Percentiles rank a stretch among this genome's conserved stretches.
Conservation (phyloP, 2,113 vertebrate species). For the Gopherus flavomarginatus region DNA sequence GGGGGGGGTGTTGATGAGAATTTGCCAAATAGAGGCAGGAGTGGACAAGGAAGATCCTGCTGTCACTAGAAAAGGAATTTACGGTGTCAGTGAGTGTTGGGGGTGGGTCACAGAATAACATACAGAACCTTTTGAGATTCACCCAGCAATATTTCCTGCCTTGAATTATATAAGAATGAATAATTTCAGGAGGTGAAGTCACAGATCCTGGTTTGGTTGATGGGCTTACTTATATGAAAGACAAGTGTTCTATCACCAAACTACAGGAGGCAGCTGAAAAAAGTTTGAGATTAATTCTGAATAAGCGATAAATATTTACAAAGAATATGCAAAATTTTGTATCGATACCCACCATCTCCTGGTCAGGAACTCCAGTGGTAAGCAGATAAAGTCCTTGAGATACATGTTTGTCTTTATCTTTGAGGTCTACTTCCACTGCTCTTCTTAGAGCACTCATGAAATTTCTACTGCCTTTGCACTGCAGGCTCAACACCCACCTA, state of each 20-base stretch:
- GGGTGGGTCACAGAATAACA: not conserved
- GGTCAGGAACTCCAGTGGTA: constrained; percentile 85
- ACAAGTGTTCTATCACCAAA: not conserved
- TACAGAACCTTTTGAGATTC: not conserved
- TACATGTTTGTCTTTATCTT: constrained; percentile 70
- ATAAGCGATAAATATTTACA: not conserved
- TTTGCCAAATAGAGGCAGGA: not conserved
- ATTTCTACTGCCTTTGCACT: constrained; percentile 82
- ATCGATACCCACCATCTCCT: constrained; percentile 79
- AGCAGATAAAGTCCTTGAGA: constrained; percentile 85
- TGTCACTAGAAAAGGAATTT: not conserved
- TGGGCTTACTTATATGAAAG: not conserved
- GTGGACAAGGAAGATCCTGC: not conserved
- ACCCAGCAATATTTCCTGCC: not conserved
- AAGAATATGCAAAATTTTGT: not conserved
- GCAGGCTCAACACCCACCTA: constrained; percentile 83
- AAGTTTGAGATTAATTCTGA: not conserved
- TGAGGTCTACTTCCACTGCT: constrained; percentile 79
- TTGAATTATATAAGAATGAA: not conserved
- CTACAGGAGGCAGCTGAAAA: not conserved
- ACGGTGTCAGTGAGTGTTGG: too few species aligned
- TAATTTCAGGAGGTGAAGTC: not conserved
- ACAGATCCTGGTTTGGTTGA: not conserved
- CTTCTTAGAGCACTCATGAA: constrained; percentile 79
- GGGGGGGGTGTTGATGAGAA: not conserved